These are phyloP conservation scores for Grammomys dolichurus DNA, from an alignment of 2,113 vertebrate genomes.

Conservation along the genomic window DNA sequence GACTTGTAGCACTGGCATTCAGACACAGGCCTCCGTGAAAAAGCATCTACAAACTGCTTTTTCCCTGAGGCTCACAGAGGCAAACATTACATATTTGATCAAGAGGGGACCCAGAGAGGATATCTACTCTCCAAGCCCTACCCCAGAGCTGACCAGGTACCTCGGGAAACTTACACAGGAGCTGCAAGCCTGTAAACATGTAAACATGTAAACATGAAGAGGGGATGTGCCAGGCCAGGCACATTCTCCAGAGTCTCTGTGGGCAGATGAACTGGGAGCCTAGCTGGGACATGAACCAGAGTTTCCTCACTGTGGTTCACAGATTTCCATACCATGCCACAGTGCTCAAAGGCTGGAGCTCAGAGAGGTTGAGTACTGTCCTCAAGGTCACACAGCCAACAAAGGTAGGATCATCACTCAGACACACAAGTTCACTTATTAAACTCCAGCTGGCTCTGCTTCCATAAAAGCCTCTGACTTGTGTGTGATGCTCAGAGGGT, in stretches of 20 bases:
- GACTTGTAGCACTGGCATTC: background rate
- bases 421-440: background rate
- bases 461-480: background rate
- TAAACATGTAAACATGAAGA: background rate
- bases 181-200: background rate
- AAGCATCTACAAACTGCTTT: background rate
- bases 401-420: background rate
- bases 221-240: background rate
- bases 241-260: background rate
- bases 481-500: background rate
- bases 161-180: accelerated
- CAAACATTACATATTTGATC: background rate
- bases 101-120: background rate
- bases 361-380: background rate
- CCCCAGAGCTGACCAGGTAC: background rate
- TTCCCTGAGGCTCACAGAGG: background rate
- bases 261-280: too few relatives aligned
- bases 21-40: background rate
- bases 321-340: background rate
- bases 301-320: background rate
- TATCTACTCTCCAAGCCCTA: background rate
- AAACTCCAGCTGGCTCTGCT: background rate
- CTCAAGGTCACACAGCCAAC: background rate
- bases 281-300: background rate
- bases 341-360: background rate